These are phyloP conservation scores for Muscicapa striata DNA, from an alignment of 2,797 vertebrate species.

Conservation along the genomic window DNA sequence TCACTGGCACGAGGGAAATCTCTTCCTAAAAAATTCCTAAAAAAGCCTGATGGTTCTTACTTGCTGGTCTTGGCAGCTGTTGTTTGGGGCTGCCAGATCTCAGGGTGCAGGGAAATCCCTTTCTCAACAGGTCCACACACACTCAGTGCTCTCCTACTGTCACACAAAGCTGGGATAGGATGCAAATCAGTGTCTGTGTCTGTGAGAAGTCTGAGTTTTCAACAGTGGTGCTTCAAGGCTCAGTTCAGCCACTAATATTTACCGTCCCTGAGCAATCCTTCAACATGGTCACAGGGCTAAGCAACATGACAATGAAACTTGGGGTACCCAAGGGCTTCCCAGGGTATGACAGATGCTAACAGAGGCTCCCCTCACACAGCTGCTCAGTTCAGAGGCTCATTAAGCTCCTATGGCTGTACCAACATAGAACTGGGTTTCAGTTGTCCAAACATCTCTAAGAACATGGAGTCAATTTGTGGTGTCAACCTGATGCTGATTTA, in stretches of 20 bases:
- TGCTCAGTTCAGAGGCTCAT: background rate
- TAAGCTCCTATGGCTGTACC: background rate
- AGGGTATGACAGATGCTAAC: background rate
- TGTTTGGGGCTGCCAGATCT: background rate
- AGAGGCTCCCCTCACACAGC: background rate
- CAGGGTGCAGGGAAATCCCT: background rate
- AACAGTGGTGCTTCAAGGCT: background rate
- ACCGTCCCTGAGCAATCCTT: background rate
- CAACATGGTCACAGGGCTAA: background rate
- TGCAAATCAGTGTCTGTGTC: background rate
- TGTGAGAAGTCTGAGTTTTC: background rate
- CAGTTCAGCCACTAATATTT: background rate
- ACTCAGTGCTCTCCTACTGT: background rate
- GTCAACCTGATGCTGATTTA: background rate
- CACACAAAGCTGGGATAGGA: background rate
- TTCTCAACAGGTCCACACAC: background rate
- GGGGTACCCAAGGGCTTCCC: background rate
- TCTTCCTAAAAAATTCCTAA: background rate
- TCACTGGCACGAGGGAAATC: background rate
- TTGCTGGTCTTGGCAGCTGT: background rate
- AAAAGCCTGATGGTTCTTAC: background rate
- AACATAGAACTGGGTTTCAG: background rate
- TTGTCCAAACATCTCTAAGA: background rate
- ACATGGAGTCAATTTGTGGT: background rate
- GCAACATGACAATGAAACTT: background rate